phyloP scores from a whole-genome alignment of 2,797 vertebrate genomes.

The Falco berigora region DNA sequence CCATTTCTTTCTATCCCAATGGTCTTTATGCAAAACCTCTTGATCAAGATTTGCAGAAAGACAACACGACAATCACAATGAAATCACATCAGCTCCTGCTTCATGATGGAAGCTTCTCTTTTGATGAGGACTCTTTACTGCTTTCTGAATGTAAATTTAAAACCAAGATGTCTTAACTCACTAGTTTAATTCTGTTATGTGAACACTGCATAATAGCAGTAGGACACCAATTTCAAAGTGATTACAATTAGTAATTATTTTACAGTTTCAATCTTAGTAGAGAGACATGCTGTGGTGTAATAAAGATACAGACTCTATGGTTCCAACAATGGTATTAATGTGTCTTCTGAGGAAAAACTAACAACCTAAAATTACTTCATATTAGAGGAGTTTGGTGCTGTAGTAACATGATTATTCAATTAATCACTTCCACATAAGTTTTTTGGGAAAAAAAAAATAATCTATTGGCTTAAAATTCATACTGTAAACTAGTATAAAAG shows the following conservation, averaged over 20 bases:
- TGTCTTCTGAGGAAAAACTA: neutral
- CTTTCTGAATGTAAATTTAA: neutral
- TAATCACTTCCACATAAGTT: neutral
- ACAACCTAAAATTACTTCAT: neutral
- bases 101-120: neutral
- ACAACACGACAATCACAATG: neutral
- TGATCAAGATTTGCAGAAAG: neutral
- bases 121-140: neutral
- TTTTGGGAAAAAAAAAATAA: neutral
- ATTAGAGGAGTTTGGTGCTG: neutral
- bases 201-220: neutral
- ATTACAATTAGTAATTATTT: slow-evolving; percentile 9
- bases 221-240: neutral
- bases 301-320: neutral
- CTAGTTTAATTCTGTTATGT: neutral
- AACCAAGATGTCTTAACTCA: neutral
- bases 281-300: neutral
- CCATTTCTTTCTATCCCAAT: neutral
- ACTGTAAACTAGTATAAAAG: neutral
- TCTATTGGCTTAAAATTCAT: neutral
- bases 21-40: neutral
- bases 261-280: neutral
- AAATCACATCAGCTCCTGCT: neutral
- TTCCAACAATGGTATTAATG: neutral
- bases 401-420: neutral